These are phyloP conservation scores for Rhyacophila brunnea DNA, from an alignment of 1,140 invertebrate genomes.

Conservation along the genomic window DNA sequence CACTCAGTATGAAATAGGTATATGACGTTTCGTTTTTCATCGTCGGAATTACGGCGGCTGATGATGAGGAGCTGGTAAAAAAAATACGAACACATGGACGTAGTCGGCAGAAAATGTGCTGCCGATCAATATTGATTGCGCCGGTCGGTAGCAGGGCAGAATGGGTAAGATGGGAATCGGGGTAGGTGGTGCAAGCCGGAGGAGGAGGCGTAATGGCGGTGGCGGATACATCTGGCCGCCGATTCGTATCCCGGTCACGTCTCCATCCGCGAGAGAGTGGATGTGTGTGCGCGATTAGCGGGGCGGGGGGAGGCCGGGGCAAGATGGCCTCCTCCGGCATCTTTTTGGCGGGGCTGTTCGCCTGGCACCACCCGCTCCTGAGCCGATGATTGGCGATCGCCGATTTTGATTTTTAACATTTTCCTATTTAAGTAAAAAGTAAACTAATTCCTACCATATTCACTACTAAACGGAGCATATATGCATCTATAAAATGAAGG, in stretches of 20 bases:
- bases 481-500: too few species aligned
- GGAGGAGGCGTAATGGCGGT: conserved; percentile 19
- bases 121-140: conserved; percentile 35
- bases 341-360: neutral
- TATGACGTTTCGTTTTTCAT: too few species aligned
- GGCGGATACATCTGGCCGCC: conserved; percentile 20
- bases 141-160: neutral
- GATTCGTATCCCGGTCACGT: conserved; percentile 32
- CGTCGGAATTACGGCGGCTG: too few species aligned
- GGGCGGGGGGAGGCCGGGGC: conserved; percentile 7
- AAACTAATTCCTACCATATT: too few species aligned
- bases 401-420: too few species aligned
- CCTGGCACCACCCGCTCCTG: too few species aligned
- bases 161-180: conserved; percentile 11
- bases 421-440: too few species aligned
- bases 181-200: conserved; percentile 4
- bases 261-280: conserved; percentile 28
- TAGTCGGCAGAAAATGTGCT: conserved; percentile 15
- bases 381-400: too few species aligned
- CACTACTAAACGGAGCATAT: too few species aligned
- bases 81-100: conserved; percentile 3
- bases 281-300: conserved; percentile 35
- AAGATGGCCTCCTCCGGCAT: too few species aligned
- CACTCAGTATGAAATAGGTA: too few species aligned
- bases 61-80: neutral